phyloP scores from a whole-genome alignment of 1,140 invertebrate species.

The Heliconius nattereri region DNA sequence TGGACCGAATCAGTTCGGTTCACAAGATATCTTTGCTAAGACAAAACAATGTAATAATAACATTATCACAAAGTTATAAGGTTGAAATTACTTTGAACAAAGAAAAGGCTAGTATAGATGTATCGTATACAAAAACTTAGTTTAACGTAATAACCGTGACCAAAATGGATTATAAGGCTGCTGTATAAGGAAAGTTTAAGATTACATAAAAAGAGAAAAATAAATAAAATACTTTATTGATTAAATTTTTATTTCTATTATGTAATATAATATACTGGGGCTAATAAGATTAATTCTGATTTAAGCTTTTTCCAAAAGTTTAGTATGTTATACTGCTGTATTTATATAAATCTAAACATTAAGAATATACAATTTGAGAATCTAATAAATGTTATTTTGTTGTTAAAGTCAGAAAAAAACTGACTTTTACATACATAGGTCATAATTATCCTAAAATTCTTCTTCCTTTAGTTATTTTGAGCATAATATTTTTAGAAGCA shows the following conservation, averaged over 20 bases:
- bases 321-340: too few species aligned
- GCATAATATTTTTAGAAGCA: too few species aligned
- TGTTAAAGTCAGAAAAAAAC: too few species aligned
- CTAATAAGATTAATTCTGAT: too few species aligned
- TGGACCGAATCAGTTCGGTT: background rate
- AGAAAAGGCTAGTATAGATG: background rate
- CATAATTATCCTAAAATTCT: too few species aligned
- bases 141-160: background rate
- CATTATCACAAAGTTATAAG: background rate
- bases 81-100: background rate
- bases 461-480: too few species aligned
- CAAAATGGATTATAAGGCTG: background rate
- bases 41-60: background rate
- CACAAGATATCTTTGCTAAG: constrained; percentile 3
- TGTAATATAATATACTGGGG: background rate
- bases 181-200: background rate
- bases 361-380: too few species aligned
- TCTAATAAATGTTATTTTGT: too few species aligned
- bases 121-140: background rate
- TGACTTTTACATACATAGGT: too few species aligned
- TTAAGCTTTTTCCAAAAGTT: too few species aligned
- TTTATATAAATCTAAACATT: too few species aligned
- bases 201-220: background rate
- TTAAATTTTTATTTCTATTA: background rate
- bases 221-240: background rate